Percentiles rank a stretch among this genome's conserved stretches.
Conservation (phyloP, 2,113 vertebrate genomes). For the Otis tarda region DNA sequence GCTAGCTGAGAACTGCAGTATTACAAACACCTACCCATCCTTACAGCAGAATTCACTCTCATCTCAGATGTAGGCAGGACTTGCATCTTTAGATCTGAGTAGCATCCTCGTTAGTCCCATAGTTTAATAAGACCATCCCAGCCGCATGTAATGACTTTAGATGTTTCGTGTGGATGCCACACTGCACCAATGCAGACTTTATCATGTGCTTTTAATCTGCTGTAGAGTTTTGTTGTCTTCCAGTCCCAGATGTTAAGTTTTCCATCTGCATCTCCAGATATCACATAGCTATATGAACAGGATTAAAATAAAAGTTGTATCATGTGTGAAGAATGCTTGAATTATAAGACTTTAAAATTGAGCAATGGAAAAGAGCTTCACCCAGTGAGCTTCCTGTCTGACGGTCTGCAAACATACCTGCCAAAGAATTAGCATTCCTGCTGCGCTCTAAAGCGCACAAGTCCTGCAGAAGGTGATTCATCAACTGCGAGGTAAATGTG, state of each 20-base stretch:
- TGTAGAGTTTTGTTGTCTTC: constrained; percentile 99
- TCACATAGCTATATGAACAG: constrained; percentile 86
- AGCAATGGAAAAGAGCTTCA: not conserved
- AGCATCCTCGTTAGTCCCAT: constrained; percentile 83
- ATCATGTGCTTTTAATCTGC: constrained; percentile 95
- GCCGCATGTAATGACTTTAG: constrained; percentile 97
- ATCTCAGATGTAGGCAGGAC: not conserved
- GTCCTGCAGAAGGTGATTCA: constrained; percentile 11
- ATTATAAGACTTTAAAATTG: not conserved
- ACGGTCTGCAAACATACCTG: not conserved
- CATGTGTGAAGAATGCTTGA: not conserved
- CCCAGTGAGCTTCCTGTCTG: not conserved
- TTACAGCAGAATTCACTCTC: not conserved
- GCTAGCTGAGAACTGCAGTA: not conserved
- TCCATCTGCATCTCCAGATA: constrained; percentile 98
- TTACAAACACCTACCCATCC: not conserved
- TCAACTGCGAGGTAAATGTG: not conserved
- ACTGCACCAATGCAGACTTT: constrained; percentile 98
- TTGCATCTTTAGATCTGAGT: not conserved
- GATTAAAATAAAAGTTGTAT: not conserved
- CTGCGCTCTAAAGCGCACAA: not conserved
- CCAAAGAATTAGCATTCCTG: not conserved
- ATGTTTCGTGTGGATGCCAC: constrained; percentile 98
- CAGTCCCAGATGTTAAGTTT: constrained; percentile 99
- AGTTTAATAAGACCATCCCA: constrained; percentile 98